A percentile compares a stretch with the other conserved stretches of the same genome.
These are phyloP conservation scores for Cladopsammia gracilis DNA, from an alignment of 64 coral and sea anemone species.

Conservation along the genomic window DNA sequence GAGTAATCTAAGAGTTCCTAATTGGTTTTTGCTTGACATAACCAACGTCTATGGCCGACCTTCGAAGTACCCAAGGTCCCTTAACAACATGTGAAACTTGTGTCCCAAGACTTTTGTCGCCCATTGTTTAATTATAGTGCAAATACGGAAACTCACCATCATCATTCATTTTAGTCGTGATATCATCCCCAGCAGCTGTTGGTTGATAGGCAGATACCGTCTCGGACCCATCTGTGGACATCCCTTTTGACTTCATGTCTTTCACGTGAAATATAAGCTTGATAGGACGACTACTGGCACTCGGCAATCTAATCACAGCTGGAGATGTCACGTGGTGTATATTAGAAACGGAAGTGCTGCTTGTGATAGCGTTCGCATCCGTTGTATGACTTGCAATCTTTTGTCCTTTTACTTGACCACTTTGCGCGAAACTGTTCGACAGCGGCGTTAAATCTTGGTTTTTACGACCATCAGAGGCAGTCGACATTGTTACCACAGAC, in stretches of 20 bases:
- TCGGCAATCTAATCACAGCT: constrained; percentile 24
- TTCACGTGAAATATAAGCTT: constrained; percentile 25
- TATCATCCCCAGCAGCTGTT: neutral
- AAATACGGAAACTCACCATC: neutral
- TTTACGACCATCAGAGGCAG: neutral
- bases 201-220: neutral
- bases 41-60: too few relatives aligned
- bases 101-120: too few relatives aligned
- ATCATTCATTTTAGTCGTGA: neutral
- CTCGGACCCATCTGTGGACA: neutral
- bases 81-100: too few relatives aligned
- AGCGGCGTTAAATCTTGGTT: neutral
- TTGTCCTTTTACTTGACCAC: neutral
- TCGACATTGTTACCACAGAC: neutral
- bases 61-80: too few relatives aligned
- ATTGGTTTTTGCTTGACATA: too few relatives aligned
- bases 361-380: neutral
- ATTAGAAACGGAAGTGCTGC: neutral
- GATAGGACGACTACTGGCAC: constrained; percentile 20
- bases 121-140: too few relatives aligned
- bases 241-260: constrained; percentile 17
- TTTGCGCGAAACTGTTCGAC: neutral
- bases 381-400: neutral
- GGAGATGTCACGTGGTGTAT: constrained; percentile 6
- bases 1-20: too few relatives aligned